Base-by-base conservation (phyloP, 2,888 invertebrate genomes). In the Sesamia inferens region DNA sequence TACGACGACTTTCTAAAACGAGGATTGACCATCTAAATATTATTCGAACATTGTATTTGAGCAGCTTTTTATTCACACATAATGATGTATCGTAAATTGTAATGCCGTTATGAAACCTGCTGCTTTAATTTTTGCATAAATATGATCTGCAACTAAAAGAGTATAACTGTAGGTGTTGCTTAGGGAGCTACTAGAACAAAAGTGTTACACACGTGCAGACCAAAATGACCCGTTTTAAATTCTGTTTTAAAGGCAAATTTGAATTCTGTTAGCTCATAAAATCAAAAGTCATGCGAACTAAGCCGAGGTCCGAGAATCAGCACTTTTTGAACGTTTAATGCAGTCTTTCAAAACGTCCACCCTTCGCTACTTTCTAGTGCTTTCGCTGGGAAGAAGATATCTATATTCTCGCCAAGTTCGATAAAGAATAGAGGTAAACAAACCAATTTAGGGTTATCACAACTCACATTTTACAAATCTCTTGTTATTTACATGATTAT, bases 1-100 rank as follows among this genome's bases (percentile, higher is more conserved):
- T 86, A 81, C n/a, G n/a, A 83, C 74, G 81, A 79, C 76, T 79
- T 85, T 85, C 81, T 79, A 71, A 77, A 86, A 71, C 75, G 61
- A 11, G 11, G 76, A 83, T 76, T 64, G 62, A 68, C 64, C 64
- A 70, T 78, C 55, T 61, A 67, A 85, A 83, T 74, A 71, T 80
- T 72, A 71, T 75, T 73, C 65, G 42, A 47, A 51, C 31, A 72
- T 42, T 61, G 68, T 68, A 65, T 71, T 81, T 71, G 44, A 64
- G 59, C 58, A 61, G 68, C 31, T 72, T 65, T 74, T 85, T 66
- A 74, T 80, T 71, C 68, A 39, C 74, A 75, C 47, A 77, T 42
- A 55, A 47, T 61, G 47, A 64, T 74, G 57, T 58, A 48, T 73
- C 69, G 69, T 81, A 71, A 81, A 69, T 66, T 62, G 58, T 48